phyloP scores from a whole-genome alignment of 2,888 invertebrate genomes.

The Drosophila leonis region DNA sequence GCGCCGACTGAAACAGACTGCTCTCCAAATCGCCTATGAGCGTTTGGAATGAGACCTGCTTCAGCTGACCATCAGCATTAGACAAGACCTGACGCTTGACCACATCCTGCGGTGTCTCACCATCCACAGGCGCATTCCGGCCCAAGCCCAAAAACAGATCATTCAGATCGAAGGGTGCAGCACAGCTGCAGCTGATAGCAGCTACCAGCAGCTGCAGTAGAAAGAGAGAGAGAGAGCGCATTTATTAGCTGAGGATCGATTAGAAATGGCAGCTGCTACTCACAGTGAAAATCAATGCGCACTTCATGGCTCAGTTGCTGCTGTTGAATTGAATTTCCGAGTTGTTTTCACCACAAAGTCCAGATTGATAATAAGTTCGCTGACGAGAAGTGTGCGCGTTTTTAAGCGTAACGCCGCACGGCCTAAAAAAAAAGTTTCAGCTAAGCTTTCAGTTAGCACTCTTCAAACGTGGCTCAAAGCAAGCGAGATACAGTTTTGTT shows the following conservation, averaged over 20 bases:
- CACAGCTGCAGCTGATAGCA: conserved; percentile 36
- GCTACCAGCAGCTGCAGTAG: conserved; percentile 56
- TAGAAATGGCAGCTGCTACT: conserved; percentile 38
- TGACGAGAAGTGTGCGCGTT: conserved; percentile 50
- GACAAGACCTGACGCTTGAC: conserved; percentile 71
- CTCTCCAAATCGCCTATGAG: conserved; percentile 82
- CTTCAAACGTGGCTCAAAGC: conserved; percentile 38
- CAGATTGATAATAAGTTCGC: conserved; percentile 71
- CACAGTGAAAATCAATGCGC: conserved; percentile 65
- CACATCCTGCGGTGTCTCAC: conserved; percentile 49
- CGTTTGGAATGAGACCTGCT: conserved; percentile 79
- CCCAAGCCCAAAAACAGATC: conserved; percentile 61
- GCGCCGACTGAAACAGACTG: conserved; percentile 78
- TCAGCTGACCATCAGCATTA: conserved; percentile 66
- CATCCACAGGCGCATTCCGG: conserved; percentile 34
- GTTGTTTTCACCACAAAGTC: conserved; percentile 63
- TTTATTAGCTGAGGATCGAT: neutral
- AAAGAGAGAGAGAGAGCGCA: neutral
- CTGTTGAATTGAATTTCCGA: conserved; percentile 21
- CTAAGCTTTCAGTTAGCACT: conserved; percentile 78
- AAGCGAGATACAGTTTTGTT: neutral
- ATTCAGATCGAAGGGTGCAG: conserved; percentile 66
- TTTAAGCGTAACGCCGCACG: conserved; percentile 64
- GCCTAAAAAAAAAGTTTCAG: conserved; percentile 19
- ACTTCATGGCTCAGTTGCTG: conserved; percentile 62